Conservation (phyloP, 2,888 invertebrate genomes). For the Toxonevra muliebris region DNA sequence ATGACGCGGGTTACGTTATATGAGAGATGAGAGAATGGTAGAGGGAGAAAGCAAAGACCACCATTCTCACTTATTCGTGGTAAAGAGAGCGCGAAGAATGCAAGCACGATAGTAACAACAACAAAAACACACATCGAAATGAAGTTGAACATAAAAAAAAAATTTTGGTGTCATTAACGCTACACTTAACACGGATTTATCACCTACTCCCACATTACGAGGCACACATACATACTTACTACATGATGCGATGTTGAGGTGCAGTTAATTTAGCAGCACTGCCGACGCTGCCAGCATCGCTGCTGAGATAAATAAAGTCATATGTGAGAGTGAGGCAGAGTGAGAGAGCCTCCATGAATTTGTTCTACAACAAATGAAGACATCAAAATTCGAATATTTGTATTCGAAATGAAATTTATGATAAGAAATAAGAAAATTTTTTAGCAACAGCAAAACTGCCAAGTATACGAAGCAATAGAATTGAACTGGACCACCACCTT, state of each 20-base stretch:
- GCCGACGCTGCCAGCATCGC: slow-evolving; percentile 9
- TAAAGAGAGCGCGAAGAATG: too few species aligned
- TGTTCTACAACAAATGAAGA: background rate
- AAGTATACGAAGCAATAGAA: too few species aligned
- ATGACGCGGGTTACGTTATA: too few species aligned
- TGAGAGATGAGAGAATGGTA: too few species aligned
- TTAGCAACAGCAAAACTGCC: too few species aligned
- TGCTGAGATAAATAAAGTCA: slow-evolving; percentile 7
- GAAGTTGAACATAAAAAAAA: slow-evolving; percentile 17
- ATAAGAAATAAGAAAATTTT: too few species aligned
- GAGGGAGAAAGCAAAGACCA: too few species aligned
- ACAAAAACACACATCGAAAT: slow-evolving; percentile 3
- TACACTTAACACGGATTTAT: slow-evolving; percentile 59
- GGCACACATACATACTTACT: slow-evolving; percentile 6
- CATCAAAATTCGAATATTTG: too few species aligned
- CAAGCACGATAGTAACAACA: background rate
- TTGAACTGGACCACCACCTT: too few species aligned
- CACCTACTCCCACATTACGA: slow-evolving; percentile 53
- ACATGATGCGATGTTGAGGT: slow-evolving; percentile 8
- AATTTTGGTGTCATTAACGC: slow-evolving; percentile 51
- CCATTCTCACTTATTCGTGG: too few species aligned
- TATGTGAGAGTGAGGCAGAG: slow-evolving; percentile 1
- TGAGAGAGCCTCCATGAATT: background rate
- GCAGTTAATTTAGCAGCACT: slow-evolving; percentile 1
- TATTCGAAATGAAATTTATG: too few species aligned